Evolutionary conservation across 2,113 vertebrate genomes (phyloP).

Genomic region (Lethenteron reissneri): DNA sequence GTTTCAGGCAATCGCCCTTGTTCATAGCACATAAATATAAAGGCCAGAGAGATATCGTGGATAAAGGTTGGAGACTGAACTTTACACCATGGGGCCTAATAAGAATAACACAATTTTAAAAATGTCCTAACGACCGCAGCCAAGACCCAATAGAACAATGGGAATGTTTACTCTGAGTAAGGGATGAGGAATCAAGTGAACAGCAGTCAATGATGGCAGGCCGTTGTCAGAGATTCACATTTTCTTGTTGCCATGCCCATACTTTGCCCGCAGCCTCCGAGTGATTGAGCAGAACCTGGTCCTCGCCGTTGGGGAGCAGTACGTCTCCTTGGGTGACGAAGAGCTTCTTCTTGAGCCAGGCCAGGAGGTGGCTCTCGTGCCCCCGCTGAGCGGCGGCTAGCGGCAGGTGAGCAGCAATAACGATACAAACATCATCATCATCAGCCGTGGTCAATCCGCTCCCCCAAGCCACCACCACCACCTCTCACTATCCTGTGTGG

Average conservation of each 20-base stretch:
- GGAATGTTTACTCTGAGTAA: neutral
- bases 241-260: slow-evolving; percentile 1
- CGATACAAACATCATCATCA: neutral
- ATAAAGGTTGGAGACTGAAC: too few species aligned
- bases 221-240: neutral
- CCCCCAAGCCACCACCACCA: neutral
- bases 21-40: too few species aligned
- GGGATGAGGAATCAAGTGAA: neutral
- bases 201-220: neutral
- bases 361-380: slow-evolving; percentile 78
- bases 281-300: slow-evolving; percentile 42
- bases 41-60: too few species aligned
- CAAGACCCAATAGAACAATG: neutral
- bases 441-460: neutral
- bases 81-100: too few species aligned
- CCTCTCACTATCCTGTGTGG: neutral
- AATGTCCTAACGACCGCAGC: neutral
- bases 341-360: slow-evolving; percentile 35
- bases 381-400: slow-evolving; percentile 77
- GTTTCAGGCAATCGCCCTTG: too few species aligned
- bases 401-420: neutral
- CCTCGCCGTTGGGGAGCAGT: slow-evolving; percentile 58
- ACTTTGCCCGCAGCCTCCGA: slow-evolving; percentile 23
- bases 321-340: slow-evolving; percentile 52
- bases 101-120: too few species aligned